phyloP scores from a whole-genome alignment of 64 coral and sea anemone genomes.

The Porites australiensis region DNA sequence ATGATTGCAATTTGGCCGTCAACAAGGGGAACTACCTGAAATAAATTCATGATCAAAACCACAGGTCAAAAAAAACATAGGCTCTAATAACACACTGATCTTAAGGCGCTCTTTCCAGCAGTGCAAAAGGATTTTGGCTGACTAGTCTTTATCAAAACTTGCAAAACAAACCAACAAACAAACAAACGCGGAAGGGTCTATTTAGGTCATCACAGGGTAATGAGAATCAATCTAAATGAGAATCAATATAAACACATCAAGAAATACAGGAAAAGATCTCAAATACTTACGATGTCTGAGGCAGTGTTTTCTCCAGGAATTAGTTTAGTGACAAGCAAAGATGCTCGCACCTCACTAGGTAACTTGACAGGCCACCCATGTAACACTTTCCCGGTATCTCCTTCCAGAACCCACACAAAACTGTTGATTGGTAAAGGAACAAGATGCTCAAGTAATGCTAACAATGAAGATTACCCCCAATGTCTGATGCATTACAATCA shows the following conservation, averaged over 20 bases:
- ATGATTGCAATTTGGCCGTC: conserved; percentile 68
- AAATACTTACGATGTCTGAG: conserved; percentile 74
- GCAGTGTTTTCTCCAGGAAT: conserved; percentile 43
- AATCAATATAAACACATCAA: too few relatives aligned
- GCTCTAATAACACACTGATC: too few relatives aligned
- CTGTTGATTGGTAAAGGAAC: background rate
- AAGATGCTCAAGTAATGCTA: too few relatives aligned
- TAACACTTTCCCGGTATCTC: conserved; percentile 72
- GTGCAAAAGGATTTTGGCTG: too few relatives aligned
- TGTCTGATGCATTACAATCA: too few relatives aligned
- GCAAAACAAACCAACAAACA: too few relatives aligned
- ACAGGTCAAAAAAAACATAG: background rate
- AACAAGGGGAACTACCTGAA: conserved; percentile 63
- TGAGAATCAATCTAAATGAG: too few relatives aligned
- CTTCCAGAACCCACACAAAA: conserved; percentile 92
- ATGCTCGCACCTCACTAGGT: conserved; percentile 55
- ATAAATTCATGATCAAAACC: background rate
- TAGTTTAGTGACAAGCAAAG: conserved; percentile 80
- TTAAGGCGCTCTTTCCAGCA: too few relatives aligned
- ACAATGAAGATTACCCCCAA: background rate
- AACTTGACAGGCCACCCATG: conserved; percentile 87
- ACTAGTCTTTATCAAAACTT: too few relatives aligned
- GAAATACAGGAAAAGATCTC: background rate
- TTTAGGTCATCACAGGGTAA: too few relatives aligned
- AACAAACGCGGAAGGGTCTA: too few relatives aligned